phyloP scores from a whole-genome alignment of 1,140 invertebrate genomes.

The Drosophila kepulauana region DNA sequence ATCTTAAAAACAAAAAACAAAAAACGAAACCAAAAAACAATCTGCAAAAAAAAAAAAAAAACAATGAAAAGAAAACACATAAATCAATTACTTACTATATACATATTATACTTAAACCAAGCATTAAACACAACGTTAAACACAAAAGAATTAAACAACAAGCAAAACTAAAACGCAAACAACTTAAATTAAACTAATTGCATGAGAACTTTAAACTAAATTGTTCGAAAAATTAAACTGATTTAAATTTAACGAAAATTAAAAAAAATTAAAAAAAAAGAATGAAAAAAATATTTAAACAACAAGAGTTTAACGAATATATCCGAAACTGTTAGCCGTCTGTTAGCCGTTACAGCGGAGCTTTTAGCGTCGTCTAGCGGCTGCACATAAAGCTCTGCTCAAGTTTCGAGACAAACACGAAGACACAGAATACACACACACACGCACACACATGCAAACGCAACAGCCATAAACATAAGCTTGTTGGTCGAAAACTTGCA shows the following conservation, averaged over 20 bases:
- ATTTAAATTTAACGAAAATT: slow-evolving; percentile 16
- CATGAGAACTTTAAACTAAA: slow-evolving; percentile 28
- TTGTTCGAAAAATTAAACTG: slow-evolving; percentile 22
- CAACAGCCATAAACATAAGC: slow-evolving; percentile 15
- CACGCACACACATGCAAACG: neutral
- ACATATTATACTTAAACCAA: slow-evolving; percentile 28
- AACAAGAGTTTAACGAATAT: neutral
- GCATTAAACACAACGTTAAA: slow-evolving; percentile 24
- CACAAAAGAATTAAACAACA: slow-evolving; percentile 5
- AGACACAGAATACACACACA: no score
- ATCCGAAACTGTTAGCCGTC: slow-evolving; percentile 40
- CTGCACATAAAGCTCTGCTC: slow-evolving; percentile 63
- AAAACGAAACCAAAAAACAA: slow-evolving; percentile 1
- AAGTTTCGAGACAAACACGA: slow-evolving; percentile 5
- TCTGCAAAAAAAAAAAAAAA: slow-evolving; percentile 28
- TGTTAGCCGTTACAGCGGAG: slow-evolving; percentile 30
- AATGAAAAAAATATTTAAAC: slow-evolving; percentile 2
- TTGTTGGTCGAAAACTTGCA: slow-evolving; percentile 19
- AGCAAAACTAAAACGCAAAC: slow-evolving; percentile 13
- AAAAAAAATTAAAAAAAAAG: neutral
- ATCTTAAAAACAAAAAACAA: slow-evolving; percentile 44
- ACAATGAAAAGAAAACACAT: slow-evolving; percentile 11
- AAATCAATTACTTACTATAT: slow-evolving; percentile 31
- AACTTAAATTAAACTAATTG: slow-evolving; percentile 28
- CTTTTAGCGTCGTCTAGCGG: slow-evolving; percentile 64